Conservation (phyloP, 2,888 invertebrate genomes). For the Galeruca laticollis region DNA sequence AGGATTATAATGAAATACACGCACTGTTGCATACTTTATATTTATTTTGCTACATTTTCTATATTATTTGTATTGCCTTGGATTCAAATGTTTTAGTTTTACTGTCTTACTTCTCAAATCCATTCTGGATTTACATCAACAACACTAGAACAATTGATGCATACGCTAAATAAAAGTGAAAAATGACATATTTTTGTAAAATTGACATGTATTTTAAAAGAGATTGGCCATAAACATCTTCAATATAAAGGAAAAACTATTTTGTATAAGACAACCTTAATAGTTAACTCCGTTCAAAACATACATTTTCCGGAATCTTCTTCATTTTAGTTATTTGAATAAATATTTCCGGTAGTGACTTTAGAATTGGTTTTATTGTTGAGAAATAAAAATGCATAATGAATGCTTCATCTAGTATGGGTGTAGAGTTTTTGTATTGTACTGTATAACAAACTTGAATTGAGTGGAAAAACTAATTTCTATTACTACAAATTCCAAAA, state of each 20-base stretch:
- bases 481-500: not conserved
- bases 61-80: too few relatives aligned
- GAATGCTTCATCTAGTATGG: constrained; percentile 22
- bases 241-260: not conserved
- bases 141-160: too few relatives aligned
- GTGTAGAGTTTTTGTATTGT: constrained; percentile 27
- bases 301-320: not conserved
- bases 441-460: not conserved
- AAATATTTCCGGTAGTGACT: constrained; percentile 15
- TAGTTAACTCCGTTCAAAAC: not conserved
- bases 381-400: constrained; percentile 22
- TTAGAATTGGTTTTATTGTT: constrained; percentile 14
- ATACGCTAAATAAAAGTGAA: too few relatives aligned
- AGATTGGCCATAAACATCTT: not conserved
- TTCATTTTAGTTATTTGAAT: constrained; percentile 5
- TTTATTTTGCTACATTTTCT: too few relatives aligned
- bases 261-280: not conserved
- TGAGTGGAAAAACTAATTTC: constrained; percentile 13
- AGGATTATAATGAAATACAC: too few relatives aligned
- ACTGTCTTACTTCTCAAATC: too few relatives aligned
- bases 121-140: too few relatives aligned
- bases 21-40: too few relatives aligned
- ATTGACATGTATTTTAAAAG: too few relatives aligned
- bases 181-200: too few relatives aligned
- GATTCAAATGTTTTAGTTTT: too few relatives aligned